These are phyloP conservation scores for Mungos mungo DNA, from an alignment of 2,113 vertebrate genomes.

Conservation along the genomic window DNA sequence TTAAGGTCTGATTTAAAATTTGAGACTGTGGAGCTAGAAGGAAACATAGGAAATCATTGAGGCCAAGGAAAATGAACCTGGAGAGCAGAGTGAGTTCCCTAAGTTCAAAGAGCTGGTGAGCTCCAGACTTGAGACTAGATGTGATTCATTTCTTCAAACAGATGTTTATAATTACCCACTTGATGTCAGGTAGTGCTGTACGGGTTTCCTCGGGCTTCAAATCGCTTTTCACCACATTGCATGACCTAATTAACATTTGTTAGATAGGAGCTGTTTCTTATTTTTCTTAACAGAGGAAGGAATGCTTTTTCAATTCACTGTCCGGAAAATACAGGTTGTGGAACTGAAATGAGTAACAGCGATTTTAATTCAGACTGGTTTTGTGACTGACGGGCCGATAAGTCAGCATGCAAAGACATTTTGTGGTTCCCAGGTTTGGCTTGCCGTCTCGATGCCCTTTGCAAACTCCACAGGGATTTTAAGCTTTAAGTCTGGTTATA, in stretches of 20 bases:
- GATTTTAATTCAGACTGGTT: conserved; percentile 47
- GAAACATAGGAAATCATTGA: not conserved
- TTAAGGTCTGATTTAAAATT: conserved; percentile 59
- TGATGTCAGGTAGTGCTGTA: not conserved
- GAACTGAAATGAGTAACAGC: conserved; percentile 31
- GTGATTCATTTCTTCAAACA: not conserved
- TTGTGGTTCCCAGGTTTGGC: conserved; percentile 58
- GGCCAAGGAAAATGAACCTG: not conserved
- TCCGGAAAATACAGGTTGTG: conserved; percentile 47
- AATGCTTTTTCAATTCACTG: not conserved
- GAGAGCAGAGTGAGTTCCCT: not conserved
- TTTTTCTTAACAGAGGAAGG: not conserved
- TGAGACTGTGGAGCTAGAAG: not conserved
- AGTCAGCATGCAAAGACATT: conserved; percentile 50
- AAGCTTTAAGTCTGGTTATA: conserved; percentile 72
- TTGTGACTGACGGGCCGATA: conserved; percentile 38
- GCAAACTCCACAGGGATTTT: conserved; percentile 58
- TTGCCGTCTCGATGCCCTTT: conserved; percentile 62
- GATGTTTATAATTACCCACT: not conserved
- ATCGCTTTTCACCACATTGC: not conserved
- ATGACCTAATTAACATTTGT: conserved; percentile 16
- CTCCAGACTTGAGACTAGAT: not conserved
- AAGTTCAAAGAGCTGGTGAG: not conserved
- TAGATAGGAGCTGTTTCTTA: not conserved
- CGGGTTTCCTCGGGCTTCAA: not conserved